Evolutionary conservation across 2,113 vertebrate genomes (phyloP).

Genomic region (Gallinago jamesoni): DNA sequence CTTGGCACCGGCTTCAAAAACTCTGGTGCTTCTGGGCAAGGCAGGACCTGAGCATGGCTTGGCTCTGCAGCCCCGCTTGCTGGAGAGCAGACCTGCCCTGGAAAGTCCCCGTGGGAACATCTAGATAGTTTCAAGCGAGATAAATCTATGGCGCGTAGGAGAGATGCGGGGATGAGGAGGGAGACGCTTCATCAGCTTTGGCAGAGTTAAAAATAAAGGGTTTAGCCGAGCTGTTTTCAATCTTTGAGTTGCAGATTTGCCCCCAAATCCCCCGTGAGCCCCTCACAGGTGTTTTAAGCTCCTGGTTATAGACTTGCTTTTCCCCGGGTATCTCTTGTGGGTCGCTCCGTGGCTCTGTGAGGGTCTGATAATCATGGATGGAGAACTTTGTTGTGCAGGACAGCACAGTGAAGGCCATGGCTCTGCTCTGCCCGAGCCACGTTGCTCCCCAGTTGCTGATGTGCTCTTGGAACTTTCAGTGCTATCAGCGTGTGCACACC

Average conservation of each 20-base stretch:
- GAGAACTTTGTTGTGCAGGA: background rate
- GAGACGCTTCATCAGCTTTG: background rate
- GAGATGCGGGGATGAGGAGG: background rate
- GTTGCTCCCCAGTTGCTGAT: fast-evolving
- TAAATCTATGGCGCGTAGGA: background rate
- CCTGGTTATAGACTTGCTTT: background rate
- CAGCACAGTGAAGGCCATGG: fast-evolving
- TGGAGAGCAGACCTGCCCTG: background rate
- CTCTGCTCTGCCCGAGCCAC: background rate
- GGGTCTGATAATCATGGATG: fast-evolving
- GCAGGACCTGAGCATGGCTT: background rate
- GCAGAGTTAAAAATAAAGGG: background rate
- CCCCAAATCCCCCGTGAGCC: fast-evolving
- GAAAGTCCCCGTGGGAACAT: background rate
- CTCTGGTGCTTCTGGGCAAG: background rate
- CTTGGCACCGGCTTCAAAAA: background rate
- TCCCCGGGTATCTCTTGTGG: background rate
- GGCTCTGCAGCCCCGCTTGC: background rate
- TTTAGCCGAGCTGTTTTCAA: background rate
- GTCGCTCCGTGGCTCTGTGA: fast-evolving
- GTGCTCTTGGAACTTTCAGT: fast-evolving
- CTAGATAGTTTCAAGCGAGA: background rate
- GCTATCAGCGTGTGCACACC: fast-evolving
- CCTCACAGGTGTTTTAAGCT: background rate
- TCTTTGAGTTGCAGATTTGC: background rate